A percentile compares a stretch with the other conserved stretches of the same genome.
Conservation (phyloP, 2,888 invertebrate species). For the Chrysolina oricalcia region DNA sequence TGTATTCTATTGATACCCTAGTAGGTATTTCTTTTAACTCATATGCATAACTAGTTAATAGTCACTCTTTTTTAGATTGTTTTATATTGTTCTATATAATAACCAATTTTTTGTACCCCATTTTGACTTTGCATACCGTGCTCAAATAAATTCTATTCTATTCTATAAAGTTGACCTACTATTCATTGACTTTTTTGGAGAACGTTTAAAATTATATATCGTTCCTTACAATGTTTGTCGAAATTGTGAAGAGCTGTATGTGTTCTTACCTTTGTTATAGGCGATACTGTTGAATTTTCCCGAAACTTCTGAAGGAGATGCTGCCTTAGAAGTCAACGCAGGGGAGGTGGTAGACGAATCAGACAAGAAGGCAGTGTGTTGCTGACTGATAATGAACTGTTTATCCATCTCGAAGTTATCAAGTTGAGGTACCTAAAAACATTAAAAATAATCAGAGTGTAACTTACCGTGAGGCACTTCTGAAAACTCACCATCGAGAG, state of each 20-base stretch:
- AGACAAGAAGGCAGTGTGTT: slow-evolving; percentile 50
- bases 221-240: too few relatives aligned
- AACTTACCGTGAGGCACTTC: not conserved
- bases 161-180: too few relatives aligned
- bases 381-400: slow-evolving; percentile 55
- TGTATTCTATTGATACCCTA: too few relatives aligned
- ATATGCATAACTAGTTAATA: too few relatives aligned
- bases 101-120: too few relatives aligned
- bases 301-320: slow-evolving; percentile 73
- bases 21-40: too few relatives aligned
- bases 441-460: not conserved
- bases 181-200: too few relatives aligned
- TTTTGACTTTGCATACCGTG: too few relatives aligned
- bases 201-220: too few relatives aligned
- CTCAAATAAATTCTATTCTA: too few relatives aligned
- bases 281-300: slow-evolving; percentile 76
- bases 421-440: slow-evolving; percentile 42
- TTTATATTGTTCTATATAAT: too few relatives aligned
- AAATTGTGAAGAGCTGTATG: not conserved
- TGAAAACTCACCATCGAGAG: slow-evolving; percentile 47
- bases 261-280: slow-evolving; percentile 76
- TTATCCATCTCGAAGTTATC: slow-evolving; percentile 54
- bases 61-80: too few relatives aligned
- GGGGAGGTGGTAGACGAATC: slow-evolving; percentile 45
- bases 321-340: slow-evolving; percentile 75